Conservation (phyloP, 2,113 vertebrate genomes). For the Mormyrus iriodes region DNA sequence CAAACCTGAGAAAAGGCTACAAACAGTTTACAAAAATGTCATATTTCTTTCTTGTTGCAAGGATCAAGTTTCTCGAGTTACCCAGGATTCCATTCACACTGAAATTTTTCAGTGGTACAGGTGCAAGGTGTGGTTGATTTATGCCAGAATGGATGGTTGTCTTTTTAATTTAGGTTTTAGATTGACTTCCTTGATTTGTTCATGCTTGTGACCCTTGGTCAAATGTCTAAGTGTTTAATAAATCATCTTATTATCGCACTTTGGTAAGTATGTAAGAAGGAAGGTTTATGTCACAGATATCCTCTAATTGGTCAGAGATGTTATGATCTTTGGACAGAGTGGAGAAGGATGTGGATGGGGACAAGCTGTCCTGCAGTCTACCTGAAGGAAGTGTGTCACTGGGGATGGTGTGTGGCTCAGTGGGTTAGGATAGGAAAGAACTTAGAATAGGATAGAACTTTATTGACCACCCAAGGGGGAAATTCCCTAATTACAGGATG, state of each 20-base stretch:
- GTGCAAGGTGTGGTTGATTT: not conserved
- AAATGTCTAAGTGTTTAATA: not conserved
- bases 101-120: slow-evolving; percentile 19
- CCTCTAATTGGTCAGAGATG: not conserved
- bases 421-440: not conserved
- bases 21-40: slow-evolving; percentile 19
- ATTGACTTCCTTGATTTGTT: not conserved
- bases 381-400: not conserved
- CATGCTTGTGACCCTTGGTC: not conserved
- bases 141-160: not conserved
- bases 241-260: not conserved
- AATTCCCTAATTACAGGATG: not conserved
- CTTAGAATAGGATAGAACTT: not conserved
- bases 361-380: not conserved
- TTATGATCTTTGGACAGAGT: not conserved
- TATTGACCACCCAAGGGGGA: not conserved
- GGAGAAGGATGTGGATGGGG: not conserved
- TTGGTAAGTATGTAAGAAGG: not conserved
- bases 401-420: not conserved
- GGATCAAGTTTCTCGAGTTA: slow-evolving; percentile 16
- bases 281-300: not conserved
- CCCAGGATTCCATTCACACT: slow-evolving; percentile 16
- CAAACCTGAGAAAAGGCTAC: not conserved
- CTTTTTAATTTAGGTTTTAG: not conserved
- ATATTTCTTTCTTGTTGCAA: not conserved